A percentile compares a stretch with the other conserved stretches of the same genome.
Evolutionary conservation across 2,797 vertebrate genomes (phyloP).

Genomic region (Arctocebus calabarensis): DNA sequence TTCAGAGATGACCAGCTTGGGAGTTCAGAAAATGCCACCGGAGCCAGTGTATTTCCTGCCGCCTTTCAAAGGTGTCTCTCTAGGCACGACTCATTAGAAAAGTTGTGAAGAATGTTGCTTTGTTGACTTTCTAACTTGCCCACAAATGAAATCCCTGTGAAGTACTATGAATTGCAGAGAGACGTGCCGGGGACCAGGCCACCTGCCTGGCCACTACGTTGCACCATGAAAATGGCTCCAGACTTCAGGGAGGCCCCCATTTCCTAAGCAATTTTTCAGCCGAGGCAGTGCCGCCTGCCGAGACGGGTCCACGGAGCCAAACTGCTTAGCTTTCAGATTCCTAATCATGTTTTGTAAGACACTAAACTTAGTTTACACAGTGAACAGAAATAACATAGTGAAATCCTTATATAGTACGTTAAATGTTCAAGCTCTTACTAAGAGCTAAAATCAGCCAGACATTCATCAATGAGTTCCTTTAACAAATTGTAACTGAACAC

Average conservation of each 20-base stretch:
- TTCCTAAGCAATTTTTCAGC: neutral
- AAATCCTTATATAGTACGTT: neutral
- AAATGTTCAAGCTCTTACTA: constrained; percentile 14
- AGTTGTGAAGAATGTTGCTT: neutral
- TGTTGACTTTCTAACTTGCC: constrained; percentile 6
- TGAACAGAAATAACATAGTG: neutral
- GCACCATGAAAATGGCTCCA: neutral
- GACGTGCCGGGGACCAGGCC: neutral
- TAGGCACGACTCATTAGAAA: neutral
- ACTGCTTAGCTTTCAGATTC: neutral
- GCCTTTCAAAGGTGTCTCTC: constrained; percentile 2
- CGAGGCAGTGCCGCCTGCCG: neutral
- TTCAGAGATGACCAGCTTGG: neutral
- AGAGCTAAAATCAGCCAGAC: neutral
- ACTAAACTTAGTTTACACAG: neutral
- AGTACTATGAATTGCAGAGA: neutral
- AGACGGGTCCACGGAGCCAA: neutral
- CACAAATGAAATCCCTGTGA: neutral
- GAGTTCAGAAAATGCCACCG: neutral
- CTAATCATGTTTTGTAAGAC: neutral
- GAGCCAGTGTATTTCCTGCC: neutral
- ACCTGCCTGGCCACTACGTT: neutral
- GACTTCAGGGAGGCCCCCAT: rapidly evolving
- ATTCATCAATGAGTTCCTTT: constrained; percentile 36
- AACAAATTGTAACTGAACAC: neutral